phyloP scores from a whole-genome alignment of 2,888 invertebrate species.

The Ephialtes manifestator region DNA sequence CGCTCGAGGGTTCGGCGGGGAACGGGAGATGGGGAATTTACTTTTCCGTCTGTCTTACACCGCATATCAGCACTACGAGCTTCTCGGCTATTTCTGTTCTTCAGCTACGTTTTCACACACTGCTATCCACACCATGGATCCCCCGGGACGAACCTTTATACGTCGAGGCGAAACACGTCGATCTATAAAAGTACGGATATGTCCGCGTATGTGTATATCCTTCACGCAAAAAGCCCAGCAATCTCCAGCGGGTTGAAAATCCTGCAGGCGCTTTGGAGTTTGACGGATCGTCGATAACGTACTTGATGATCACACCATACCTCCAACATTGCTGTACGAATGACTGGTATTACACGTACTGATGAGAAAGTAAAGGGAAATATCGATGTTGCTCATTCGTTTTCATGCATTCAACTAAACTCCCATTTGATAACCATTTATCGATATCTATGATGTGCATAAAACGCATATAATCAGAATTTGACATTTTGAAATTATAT shows the following conservation, averaged over 20 bases:
- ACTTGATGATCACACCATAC: neutral
- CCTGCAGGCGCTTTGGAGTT: slow-evolving; percentile 16
- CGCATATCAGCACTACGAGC: slow-evolving; percentile 32
- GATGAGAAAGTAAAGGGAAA: neutral
- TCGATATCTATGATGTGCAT: neutral
- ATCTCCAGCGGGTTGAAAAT: slow-evolving; percentile 1
- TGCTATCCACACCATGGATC: neutral
- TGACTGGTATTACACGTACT: neutral
- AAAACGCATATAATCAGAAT: neutral
- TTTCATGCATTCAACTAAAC: neutral
- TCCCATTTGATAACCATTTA: neutral
- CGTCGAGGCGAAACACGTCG: neutral
- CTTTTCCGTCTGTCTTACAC: slow-evolving; percentile 64
- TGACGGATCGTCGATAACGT: slow-evolving; percentile 25
- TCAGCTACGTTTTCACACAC: slow-evolving; percentile 9
- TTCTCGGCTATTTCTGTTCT: slow-evolving; percentile 26
- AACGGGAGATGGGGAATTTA: slow-evolving; percentile 62
- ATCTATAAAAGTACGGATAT: neutral
- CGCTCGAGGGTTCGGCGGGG: slow-evolving; percentile 41
- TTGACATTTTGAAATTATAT: neutral
- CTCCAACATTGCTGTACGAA: neutral
- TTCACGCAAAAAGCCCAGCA: neutral
- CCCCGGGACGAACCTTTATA: neutral
- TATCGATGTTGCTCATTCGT: neutral
- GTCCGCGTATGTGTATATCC: neutral